These are phyloP conservation scores for Phylloscopus whistleri DNA, from an alignment of 2,113 vertebrate species.

Conservation along the genomic window DNA sequence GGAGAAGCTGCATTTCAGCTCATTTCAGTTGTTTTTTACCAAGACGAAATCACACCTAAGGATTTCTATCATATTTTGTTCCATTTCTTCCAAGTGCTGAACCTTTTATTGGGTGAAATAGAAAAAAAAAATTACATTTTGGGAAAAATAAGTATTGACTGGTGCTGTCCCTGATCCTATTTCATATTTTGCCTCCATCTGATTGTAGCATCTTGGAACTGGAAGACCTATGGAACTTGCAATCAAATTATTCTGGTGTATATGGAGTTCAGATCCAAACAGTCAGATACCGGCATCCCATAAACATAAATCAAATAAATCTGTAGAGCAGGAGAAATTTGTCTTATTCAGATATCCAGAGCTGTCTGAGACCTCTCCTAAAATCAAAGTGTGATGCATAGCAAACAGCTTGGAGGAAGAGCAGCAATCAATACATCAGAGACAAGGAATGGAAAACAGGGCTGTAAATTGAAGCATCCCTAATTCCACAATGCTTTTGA, in stretches of 20 bases:
- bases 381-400: neutral
- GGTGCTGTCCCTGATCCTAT: neutral
- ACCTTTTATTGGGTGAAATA: neutral
- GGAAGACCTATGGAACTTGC: neutral
- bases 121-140: neutral
- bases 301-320: constrained; percentile 5
- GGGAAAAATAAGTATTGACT: neutral
- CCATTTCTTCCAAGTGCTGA: neutral
- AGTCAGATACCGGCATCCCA: neutral
- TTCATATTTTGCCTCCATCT: neutral
- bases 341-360: neutral
- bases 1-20: neutral
- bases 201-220: neutral
- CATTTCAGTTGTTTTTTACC: neutral
- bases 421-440: constrained; percentile 2
- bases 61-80: neutral
- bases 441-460: neutral
- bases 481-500: neutral
- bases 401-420: neutral
- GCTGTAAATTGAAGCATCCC: neutral
- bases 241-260: neutral
- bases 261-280: neutral
- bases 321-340: neutral
- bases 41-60: neutral
- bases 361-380: neutral